These are phyloP conservation scores for Microcaecilia unicolor DNA, from an alignment of 2,797 vertebrate species.

Conservation along the genomic window DNA sequence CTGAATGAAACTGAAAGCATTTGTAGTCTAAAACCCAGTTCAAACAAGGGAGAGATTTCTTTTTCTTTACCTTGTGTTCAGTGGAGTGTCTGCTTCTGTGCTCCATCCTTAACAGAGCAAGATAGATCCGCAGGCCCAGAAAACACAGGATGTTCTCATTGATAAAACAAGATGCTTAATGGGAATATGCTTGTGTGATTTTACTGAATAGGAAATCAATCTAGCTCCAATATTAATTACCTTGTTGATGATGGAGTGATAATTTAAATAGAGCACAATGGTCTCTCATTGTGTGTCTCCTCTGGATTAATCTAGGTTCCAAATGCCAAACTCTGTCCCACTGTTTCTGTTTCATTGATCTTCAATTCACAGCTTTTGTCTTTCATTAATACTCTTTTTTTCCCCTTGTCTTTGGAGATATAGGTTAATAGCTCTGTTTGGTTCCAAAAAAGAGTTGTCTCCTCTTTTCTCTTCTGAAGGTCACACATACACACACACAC, in stretches of 20 bases:
- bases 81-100: no score
- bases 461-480: slow-evolving; percentile 8
- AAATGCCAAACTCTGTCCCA: slow-evolving; percentile 21
- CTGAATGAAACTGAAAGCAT: no score
- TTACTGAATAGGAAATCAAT: slow-evolving; percentile 39
- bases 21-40: no score
- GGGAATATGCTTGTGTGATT: slow-evolving; percentile 4
- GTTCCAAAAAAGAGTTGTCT: neutral
- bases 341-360: neutral
- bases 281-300: neutral
- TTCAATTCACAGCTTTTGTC: neutral
- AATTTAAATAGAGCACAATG: slow-evolving; percentile 8
- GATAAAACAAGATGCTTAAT: neutral
- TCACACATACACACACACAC: no score
- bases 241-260: slow-evolving; percentile 1
- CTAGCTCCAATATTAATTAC: slow-evolving; percentile 38
- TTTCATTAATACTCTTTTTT: rapidly evolving
- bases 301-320: neutral
- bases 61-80: no score
- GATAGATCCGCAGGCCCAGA: rapidly evolving
- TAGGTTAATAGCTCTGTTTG: rapidly evolving
- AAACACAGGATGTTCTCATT: neutral
- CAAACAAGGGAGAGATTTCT: no score
- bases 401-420: neutral
- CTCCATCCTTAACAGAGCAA: no score